Percentiles rank a stretch among this genome's conserved stretches.
Conservation (phyloP, 2,113 vertebrate genomes). For the Thunnus maccoyii region DNA sequence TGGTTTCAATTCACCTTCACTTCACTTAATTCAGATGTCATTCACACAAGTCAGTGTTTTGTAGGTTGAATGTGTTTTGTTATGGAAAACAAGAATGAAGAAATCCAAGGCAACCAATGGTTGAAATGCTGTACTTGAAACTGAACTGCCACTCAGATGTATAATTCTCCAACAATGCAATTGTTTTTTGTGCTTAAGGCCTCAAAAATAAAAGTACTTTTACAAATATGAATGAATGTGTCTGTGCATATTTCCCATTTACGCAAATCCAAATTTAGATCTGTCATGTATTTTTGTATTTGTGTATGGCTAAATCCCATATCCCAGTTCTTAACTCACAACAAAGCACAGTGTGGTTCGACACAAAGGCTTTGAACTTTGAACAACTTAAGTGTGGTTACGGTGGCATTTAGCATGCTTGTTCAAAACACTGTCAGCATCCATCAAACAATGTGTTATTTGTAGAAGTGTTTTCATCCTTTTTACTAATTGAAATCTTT, state of each 20-base stretch:
- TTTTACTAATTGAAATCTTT: too few species aligned
- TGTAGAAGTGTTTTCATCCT: too few species aligned
- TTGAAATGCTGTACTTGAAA: conserved; percentile 65
- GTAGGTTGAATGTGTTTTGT: conserved; percentile 9
- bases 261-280: neutral
- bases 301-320: neutral
- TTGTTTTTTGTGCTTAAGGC: conserved; percentile 60
- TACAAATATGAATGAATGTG: conserved; percentile 15
- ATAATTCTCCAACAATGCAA: conserved; percentile 34
- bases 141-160: conserved; percentile 16
- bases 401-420: too few species aligned
- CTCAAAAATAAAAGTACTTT: conserved; percentile 76
- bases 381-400: neutral
- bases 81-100: conserved; percentile 46
- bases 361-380: neutral
- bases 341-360: neutral
- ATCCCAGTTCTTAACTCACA: too few species aligned
- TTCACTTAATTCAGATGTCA: neutral
- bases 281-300: neutral
- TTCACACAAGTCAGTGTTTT: conserved; percentile 1
- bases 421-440: too few species aligned
- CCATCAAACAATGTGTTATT: too few species aligned
- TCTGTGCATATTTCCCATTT: neutral
- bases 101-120: conserved; percentile 39
- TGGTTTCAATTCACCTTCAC: neutral